Base-by-base conservation (phyloP, 1,140 invertebrate genomes). In the Antheraea mylitta region DNA sequence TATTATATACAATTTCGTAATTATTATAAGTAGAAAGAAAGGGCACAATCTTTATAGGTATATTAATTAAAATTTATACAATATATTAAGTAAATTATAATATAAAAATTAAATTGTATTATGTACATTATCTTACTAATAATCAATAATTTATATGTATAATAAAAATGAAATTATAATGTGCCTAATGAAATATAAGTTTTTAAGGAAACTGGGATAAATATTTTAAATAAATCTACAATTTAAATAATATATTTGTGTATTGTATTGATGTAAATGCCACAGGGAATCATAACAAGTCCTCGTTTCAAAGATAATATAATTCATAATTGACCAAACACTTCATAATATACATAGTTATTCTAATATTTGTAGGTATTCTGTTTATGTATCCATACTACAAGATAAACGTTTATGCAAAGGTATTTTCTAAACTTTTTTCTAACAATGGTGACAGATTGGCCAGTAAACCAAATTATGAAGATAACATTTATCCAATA, bases 141-240 rank as follows among this genome's bases (percentile, higher is more conserved):
- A 4, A 30, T 30, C 22, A 2, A 30, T 30, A 30, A n/a, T n/a
- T n/a, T 30, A 30, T 30, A 11, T 42, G 7, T 42, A 11, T 42
- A 59, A 38, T 8, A 60, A 7, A 16, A 64, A 69, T n/a, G 18
- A 66, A 66, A n/a, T 13, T 70, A 53, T 67, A 64, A 71, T 59
- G 70, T 71, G 70, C 70, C 70, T 67, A 71, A 71, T 63, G 4
- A 19, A 13, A n/a, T 42, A 30, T 60, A 58, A 22, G 38, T 42
- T 16, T 66, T 48, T 62, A 59, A 61, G 58, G 37, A 70, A 59
- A 64, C 62, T 58, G 68, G 37, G 58, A 58, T 59, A 38, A 65
- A 66, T 18, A 36, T 70, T 45, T 18, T 63, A 53, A 13, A 53
- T 53, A n/a, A 16, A 53, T 53, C 16, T 11, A 6, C 13, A 2